phyloP scores from a whole-genome alignment of 2,113 vertebrate species.

The Corythoichthys intestinalis region DNA sequence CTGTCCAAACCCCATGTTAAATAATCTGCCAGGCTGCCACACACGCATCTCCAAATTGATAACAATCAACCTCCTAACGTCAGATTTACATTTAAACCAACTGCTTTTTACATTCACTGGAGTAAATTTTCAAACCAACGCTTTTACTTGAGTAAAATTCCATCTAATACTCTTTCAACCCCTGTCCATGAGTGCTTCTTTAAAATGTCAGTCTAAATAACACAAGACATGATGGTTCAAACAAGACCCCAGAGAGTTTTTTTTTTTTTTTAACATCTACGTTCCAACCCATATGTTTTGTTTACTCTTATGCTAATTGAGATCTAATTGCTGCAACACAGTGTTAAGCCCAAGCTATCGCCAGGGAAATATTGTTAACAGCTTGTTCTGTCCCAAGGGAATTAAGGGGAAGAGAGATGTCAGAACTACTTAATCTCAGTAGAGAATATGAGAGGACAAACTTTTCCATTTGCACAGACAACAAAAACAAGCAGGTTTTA shows the following conservation, averaged over 20 bases:
- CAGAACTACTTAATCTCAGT: constrained; percentile 57
- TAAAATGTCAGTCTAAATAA: constrained; percentile 24
- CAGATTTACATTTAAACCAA: no score
- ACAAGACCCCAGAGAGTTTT: constrained; percentile 56
- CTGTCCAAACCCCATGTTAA: no score
- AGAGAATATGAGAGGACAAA: constrained; percentile 38
- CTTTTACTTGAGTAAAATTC: not conserved
- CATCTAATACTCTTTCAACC: not conserved
- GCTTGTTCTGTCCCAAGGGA: constrained; percentile 45
- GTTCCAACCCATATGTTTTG: constrained; percentile 22
- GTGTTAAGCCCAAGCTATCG: constrained; percentile 45
- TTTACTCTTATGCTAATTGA: constrained; percentile 67
- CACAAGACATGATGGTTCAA: constrained; percentile 42
- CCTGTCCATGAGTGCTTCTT: constrained; percentile 3
- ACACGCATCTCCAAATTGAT: no score
- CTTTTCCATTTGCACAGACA: constrained; percentile 16
- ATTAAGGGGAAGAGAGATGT: constrained; percentile 60
- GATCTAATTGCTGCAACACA: constrained; percentile 65
- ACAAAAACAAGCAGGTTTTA: constrained; percentile 4
- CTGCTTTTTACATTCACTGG: no score
- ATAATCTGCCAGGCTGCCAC: no score
- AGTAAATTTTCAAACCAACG: no score
- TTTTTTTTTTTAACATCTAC: constrained; percentile 35
- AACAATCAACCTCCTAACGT: no score
- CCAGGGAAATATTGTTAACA: constrained; percentile 61